Evolutionary conservation across 2,888 invertebrate species (phyloP).

Genomic region (Dryococelus australis): DNA sequence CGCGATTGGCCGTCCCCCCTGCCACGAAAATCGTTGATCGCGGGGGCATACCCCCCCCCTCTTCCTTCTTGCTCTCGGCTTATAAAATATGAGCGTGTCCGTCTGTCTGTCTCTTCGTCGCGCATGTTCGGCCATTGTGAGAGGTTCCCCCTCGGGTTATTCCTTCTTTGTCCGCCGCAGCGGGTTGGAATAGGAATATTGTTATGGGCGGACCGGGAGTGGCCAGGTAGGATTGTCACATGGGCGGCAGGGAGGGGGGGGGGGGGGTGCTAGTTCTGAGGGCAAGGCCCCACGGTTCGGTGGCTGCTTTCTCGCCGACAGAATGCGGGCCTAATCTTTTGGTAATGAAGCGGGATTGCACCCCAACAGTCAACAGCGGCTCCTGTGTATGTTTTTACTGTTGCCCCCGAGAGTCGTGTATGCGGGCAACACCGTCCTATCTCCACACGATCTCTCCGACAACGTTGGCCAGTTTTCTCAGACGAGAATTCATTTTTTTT

Average conservation of each 20-base stretch:
- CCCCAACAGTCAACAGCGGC: slow-evolving; percentile 10
- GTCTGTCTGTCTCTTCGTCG: background rate
- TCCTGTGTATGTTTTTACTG: background rate
- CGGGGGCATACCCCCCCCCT: background rate
- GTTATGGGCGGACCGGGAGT: background rate
- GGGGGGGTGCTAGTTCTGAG: too few relatives aligned
- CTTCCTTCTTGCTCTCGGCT: background rate
- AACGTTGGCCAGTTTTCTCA: too few relatives aligned
- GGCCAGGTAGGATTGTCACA: slow-evolving; percentile 2
- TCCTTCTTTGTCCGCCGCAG: background rate
- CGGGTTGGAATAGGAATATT: slow-evolving; percentile 1
- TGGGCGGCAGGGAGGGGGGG: background rate
- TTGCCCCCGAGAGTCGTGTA: background rate
- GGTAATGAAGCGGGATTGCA: background rate
- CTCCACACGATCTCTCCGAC: too few relatives aligned
- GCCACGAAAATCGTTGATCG: background rate
- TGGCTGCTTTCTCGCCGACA: background rate
- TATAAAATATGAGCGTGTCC: background rate
- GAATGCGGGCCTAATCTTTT: slow-evolving; percentile 1
- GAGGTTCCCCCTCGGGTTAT: background rate
- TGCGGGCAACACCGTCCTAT: too few relatives aligned
- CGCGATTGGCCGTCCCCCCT: background rate
- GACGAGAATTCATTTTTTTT: too few relatives aligned
- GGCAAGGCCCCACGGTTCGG: background rate
- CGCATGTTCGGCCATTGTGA: background rate